phyloP scores from a whole-genome alignment of 2,888 invertebrate species.

The Volucella inflata region DNA sequence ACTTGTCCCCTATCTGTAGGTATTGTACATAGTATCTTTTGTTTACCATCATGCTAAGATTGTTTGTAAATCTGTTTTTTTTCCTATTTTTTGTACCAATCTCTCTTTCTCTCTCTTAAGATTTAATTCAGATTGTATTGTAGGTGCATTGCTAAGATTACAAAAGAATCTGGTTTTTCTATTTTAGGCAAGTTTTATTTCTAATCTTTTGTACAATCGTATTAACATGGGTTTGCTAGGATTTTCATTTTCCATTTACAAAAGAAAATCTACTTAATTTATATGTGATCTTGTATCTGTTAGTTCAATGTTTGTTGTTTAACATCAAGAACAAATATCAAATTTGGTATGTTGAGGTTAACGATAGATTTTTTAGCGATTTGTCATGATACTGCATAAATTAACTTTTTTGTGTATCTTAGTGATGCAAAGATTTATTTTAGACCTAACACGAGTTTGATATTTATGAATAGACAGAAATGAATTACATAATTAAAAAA shows the following conservation, averaged over 20 bases:
- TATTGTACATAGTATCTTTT: constrained; percentile 10
- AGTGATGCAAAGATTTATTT: neutral
- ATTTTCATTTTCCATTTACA: too few relatives aligned
- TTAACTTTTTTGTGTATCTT: neutral
- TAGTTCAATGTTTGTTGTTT: too few relatives aligned
- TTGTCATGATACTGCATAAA: constrained; percentile 21
- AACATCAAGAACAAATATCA: too few relatives aligned
- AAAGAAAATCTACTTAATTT: too few relatives aligned
- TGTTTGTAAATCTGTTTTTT: neutral
- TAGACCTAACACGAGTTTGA: neutral
- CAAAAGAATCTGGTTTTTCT: constrained; percentile 30
- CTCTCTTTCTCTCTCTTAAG: neutral
- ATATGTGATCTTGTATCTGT: too few relatives aligned
- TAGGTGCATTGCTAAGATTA: constrained; percentile 19
- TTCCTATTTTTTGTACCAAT: neutral
- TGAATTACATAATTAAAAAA: neutral
- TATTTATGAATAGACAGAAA: neutral
- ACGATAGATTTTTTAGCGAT: constrained; percentile 13
- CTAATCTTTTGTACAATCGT: neutral
- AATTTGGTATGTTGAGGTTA: constrained; percentile 1
- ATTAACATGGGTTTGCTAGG: too few relatives aligned
- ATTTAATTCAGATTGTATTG: constrained; percentile 9
- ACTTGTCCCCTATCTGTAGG: neutral
- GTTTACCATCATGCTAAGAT: constrained; percentile 25
- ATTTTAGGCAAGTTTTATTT: constrained; percentile 1